phyloP scores from a whole-genome alignment of 2,888 invertebrate species.

The Microctonus brassicae region DNA sequence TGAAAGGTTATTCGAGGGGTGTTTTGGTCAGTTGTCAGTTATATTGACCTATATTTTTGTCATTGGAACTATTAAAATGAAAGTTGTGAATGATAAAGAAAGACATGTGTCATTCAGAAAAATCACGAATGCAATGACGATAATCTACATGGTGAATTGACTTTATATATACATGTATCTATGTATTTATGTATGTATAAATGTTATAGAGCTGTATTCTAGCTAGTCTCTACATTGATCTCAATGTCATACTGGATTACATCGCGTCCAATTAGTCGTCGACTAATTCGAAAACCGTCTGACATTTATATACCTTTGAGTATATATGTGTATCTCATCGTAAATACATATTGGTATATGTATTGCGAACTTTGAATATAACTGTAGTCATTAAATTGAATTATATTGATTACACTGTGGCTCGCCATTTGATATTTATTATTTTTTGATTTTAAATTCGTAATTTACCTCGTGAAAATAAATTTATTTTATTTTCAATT shows the following conservation, averaged over 20 bases:
- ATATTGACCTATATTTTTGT: constrained; percentile 41
- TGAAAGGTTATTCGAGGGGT: background rate
- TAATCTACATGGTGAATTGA: constrained; percentile 43
- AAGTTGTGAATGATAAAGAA: background rate
- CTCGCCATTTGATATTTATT: background rate
- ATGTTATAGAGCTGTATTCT: constrained; percentile 11
- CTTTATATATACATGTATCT: constrained; percentile 31
- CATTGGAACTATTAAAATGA: background rate
- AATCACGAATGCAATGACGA: constrained; percentile 40
- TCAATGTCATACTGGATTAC: constrained; percentile 37
- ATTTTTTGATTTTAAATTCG: background rate
- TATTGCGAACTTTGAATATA: background rate
- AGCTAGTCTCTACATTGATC: constrained; percentile 21
- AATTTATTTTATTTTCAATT: no score
- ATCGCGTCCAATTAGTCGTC: constrained; percentile 43
- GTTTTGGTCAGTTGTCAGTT: background rate
- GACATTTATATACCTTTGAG: background rate
- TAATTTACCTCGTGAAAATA: no score
- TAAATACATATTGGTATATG: constrained; percentile 1
- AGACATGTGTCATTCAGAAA: constrained; percentile 41
- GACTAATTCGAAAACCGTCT: constrained; percentile 30
- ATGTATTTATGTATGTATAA: background rate
- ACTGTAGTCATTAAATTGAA: background rate
- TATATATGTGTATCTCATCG: background rate
- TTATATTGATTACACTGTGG: background rate